phyloP scores from a whole-genome alignment of 2,797 vertebrate genomes.

The Pristis pectinata region DNA sequence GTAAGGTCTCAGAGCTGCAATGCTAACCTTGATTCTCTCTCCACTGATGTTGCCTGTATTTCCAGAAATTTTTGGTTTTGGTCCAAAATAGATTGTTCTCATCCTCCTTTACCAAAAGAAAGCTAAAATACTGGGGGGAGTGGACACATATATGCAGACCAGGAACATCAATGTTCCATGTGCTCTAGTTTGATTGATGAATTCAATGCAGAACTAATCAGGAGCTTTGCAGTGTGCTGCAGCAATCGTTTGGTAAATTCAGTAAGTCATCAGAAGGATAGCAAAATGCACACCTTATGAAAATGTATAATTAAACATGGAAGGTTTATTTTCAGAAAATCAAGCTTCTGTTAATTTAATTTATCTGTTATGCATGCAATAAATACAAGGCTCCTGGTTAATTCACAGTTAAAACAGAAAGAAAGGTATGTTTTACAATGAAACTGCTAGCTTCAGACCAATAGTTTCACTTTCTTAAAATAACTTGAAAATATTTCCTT shows the following conservation, averaged over 20 bases:
- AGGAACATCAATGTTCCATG: not conserved
- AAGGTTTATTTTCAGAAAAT: not conserved
- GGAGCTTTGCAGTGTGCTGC: not conserved
- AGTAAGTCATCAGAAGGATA: not conserved
- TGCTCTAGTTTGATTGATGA: not conserved
- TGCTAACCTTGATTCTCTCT: too few species aligned
- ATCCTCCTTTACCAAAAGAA: too few species aligned
- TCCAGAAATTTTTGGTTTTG: too few species aligned
- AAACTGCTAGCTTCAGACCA: not conserved
- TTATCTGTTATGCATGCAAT: not conserved
- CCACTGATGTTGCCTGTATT: too few species aligned
- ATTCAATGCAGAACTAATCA: not conserved
- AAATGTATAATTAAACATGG: not conserved
- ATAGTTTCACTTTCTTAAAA: not conserved
- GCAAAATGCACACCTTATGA: not conserved
- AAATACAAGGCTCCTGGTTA: not conserved
- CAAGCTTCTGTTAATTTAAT: not conserved
- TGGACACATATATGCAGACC: too few species aligned
- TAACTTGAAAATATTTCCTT: slow-evolving; percentile 17
- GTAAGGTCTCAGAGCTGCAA: too few species aligned
- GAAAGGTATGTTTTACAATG: not conserved
- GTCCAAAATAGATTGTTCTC: too few species aligned
- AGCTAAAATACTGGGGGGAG: too few species aligned
- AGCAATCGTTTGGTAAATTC: not conserved
- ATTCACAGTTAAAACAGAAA: not conserved